A percentile compares a stretch with the other conserved stretches of the same genome.
These are phyloP conservation scores for Lethenteron camtschaticum DNA, from an alignment of 2,113 vertebrate species.

Conservation along the genomic window DNA sequence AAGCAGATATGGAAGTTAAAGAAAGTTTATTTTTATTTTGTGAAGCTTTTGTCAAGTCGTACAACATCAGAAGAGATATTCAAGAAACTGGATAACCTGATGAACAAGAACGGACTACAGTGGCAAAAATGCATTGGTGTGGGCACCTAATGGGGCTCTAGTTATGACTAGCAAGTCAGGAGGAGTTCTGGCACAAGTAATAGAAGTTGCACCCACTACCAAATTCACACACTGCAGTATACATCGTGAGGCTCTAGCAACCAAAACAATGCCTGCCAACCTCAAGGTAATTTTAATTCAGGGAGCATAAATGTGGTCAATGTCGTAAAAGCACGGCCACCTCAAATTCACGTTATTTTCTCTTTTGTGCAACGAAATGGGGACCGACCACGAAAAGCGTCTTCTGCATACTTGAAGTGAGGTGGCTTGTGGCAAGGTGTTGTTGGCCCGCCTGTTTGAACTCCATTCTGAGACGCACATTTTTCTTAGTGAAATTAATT, in stretches of 20 bases:
- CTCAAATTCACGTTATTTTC: conserved; percentile 1
- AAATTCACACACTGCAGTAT: conserved; percentile 5
- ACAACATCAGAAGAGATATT: conserved; percentile 4
- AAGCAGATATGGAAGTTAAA: too few relatives aligned
- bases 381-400: not conserved
- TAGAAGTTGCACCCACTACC: not conserved
- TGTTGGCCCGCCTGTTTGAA: not conserved
- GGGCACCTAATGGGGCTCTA: conserved; percentile 15
- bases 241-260: not conserved
- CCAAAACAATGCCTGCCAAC: not conserved
- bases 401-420: not conserved
- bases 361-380: not conserved
- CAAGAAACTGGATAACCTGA: not conserved
- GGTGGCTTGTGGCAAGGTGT: not conserved
- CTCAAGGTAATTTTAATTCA: not conserved
- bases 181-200: conserved; percentile 13
- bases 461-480: not conserved
- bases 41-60: not conserved
- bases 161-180: conserved; percentile 17
- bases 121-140: conserved; percentile 9
- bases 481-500: not conserved
- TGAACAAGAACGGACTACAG: not conserved
- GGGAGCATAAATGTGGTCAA: conserved; percentile 1
- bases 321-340: not conserved
- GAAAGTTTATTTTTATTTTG: too few relatives aligned